Percentiles rank a stretch among this genome's conserved stretches.
These are phyloP conservation scores for Eupeodes corollae DNA, from an alignment of 1,140 invertebrate species.

Conservation along the genomic window DNA sequence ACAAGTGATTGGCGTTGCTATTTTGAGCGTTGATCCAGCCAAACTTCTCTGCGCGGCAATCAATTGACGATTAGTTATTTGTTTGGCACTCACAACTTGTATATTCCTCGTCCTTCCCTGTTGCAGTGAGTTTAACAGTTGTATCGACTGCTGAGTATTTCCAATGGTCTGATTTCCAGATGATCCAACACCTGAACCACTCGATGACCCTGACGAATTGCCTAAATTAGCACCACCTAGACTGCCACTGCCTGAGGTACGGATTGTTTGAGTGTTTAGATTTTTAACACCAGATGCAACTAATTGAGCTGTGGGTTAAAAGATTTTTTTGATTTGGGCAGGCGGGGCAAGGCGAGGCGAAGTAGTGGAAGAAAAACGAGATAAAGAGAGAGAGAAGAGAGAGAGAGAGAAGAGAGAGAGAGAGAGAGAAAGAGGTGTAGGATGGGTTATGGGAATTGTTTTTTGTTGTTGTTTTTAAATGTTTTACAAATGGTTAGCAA, in stretches of 20 bases:
- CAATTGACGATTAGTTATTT: slow-evolving; percentile 34
- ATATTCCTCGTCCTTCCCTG: slow-evolving; percentile 43
- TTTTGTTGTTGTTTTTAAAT: too few species aligned
- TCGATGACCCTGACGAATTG: slow-evolving; percentile 17
- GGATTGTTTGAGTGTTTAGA: slow-evolving; percentile 48
- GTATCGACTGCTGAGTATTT: slow-evolving; percentile 40
- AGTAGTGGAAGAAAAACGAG: neutral
- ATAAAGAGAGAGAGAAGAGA: neutral
- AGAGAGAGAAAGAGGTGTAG: neutral
- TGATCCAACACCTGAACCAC: slow-evolving; percentile 23
- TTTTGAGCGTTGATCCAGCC: slow-evolving; percentile 45
- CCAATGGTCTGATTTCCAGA: neutral
- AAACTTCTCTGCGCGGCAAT: slow-evolving; percentile 44
- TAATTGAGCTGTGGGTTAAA: slow-evolving; percentile 48
- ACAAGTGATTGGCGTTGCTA: slow-evolving; percentile 50
- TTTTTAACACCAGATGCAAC: slow-evolving; percentile 51
- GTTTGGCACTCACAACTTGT: slow-evolving; percentile 42
- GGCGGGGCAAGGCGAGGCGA: neutral
- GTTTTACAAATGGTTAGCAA: too few species aligned
- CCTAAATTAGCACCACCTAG: slow-evolving; percentile 24
- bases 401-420: neutral
- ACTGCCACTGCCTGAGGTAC: slow-evolving; percentile 30
- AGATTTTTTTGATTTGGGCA: slow-evolving; percentile 5
- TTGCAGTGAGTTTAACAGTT: slow-evolving; percentile 46
- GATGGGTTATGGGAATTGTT: too few species aligned